These are phyloP conservation scores for Oscheius sp. DNA, from an alignment of 1,140 invertebrate genomes.

Conservation along the genomic window DNA sequence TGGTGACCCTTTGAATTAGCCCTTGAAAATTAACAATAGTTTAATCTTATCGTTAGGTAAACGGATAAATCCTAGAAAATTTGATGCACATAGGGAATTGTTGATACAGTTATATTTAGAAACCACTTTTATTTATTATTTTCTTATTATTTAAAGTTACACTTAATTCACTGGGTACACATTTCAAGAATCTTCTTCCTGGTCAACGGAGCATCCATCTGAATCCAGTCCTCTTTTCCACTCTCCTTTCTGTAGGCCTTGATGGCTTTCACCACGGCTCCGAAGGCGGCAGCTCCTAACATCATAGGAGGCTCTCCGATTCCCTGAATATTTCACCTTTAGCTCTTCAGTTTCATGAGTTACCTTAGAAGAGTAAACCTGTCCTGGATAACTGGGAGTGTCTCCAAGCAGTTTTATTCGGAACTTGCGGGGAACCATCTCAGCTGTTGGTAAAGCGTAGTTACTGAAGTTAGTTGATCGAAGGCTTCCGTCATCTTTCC, in stretches of 20 bases:
- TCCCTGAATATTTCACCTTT: constrained; percentile 37
- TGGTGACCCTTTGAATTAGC: too few relatives aligned
- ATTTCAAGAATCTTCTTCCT: neutral
- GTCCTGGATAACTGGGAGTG: constrained; percentile 16
- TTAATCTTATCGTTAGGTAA: too few relatives aligned
- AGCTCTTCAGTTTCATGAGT: neutral
- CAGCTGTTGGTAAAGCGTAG: constrained; percentile 45
- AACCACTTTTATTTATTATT: too few relatives aligned
- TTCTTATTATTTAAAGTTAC: too few relatives aligned
- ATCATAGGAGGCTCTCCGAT: constrained; percentile 53
- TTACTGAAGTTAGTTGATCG: constrained; percentile 11
- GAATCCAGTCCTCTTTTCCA: neutral
- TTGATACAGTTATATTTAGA: too few relatives aligned
- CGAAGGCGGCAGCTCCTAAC: constrained; percentile 37
- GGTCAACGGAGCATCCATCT: neutral
- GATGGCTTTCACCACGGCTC: constrained; percentile 47
- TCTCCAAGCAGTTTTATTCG: constrained; percentile 45
- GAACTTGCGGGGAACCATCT: constrained; percentile 43
- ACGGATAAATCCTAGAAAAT: too few relatives aligned
- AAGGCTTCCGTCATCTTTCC: constrained; percentile 32
- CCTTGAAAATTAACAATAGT: too few relatives aligned
- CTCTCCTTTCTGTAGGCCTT: neutral
- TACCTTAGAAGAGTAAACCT: constrained; percentile 51
- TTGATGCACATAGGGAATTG: too few relatives aligned
- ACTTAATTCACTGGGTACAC: too few relatives aligned